Evolutionary conservation across 92 coral and sea anemone species (phyloP).

Genomic region (Heliopora coerulea): DNA sequence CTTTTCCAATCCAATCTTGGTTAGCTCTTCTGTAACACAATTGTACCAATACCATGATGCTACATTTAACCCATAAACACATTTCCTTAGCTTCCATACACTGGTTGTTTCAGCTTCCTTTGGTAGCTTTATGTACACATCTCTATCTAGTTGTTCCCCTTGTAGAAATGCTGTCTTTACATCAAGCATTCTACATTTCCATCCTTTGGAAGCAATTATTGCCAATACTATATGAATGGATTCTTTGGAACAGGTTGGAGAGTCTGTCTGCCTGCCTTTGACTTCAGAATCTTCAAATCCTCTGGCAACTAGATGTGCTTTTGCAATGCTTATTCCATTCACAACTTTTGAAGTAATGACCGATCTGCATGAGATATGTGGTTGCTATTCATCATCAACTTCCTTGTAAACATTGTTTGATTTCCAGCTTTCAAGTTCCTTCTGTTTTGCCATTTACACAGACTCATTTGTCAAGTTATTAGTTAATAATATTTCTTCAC

Average conservation of each 20-base stretch:
- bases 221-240: slow-evolving; percentile 19
- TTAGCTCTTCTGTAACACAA: neutral
- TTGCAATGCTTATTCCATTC: neutral
- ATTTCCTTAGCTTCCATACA: neutral
- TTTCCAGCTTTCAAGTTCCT: slow-evolving; percentile 9
- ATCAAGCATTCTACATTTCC: neutral
- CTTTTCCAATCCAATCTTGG: too few species aligned
- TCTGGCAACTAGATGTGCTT: slow-evolving; percentile 27
- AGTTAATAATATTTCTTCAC: too few species aligned
- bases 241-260: slow-evolving; percentile 36
- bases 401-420: neutral
- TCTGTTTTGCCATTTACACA: neutral
- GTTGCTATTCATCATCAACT: slow-evolving; percentile 3
- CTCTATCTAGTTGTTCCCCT: neutral
- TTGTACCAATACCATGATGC: slow-evolving; percentile 11
- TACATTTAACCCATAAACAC: slow-evolving; percentile 14
- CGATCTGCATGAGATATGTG: slow-evolving; percentile 20
- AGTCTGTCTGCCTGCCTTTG: slow-evolving; percentile 1
- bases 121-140: slow-evolving; percentile 1
- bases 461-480: too few species aligned
- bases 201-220: neutral
- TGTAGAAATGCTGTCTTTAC: slow-evolving; percentile 22
- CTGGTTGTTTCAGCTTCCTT: neutral
- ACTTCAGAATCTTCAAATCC: slow-evolving; percentile 19
- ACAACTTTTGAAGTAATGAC: slow-evolving; percentile 8